phyloP scores from a whole-genome alignment of 2,888 invertebrate species.

The Amphipoea oculea region DNA sequence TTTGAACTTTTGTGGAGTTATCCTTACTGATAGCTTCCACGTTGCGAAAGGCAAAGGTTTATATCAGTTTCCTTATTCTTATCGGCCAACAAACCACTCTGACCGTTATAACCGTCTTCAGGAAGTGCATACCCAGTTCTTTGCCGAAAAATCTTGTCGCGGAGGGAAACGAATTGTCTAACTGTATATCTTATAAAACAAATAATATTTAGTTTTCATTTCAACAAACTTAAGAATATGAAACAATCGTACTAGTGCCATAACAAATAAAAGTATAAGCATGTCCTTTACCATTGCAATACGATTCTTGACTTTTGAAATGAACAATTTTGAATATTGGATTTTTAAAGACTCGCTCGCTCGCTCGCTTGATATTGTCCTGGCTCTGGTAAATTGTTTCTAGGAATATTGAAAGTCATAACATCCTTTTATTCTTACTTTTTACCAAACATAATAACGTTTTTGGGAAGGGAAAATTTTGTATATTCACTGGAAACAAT shows the following conservation, averaged over 20 bases:
- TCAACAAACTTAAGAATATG: slow-evolving; percentile 15
- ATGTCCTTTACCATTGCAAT: slow-evolving; percentile 26
- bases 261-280: slow-evolving; percentile 28
- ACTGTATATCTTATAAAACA: too few species aligned
- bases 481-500: background rate
- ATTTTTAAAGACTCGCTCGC: slow-evolving; percentile 53
- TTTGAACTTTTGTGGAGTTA: background rate
- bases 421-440: background rate
- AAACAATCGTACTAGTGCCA: slow-evolving; percentile 10
- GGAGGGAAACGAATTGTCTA: background rate
- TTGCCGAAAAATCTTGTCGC: background rate
- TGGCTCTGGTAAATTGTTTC: background rate
- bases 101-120: background rate
- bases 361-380: slow-evolving; percentile 29
- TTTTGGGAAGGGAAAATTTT: background rate
- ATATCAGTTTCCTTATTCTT: background rate
- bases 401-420: background rate
- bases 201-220: slow-evolving; percentile 11
- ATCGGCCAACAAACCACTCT: background rate
- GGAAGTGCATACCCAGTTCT: background rate
- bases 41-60: background rate
- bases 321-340: slow-evolving; percentile 51
- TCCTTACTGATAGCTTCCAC: too few species aligned
- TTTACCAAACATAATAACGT: background rate
- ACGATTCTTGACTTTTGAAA: slow-evolving; percentile 29